These are phyloP conservation scores for Coptodon bakossiorum DNA, from an alignment of 2,113 vertebrate genomes.

Conservation along the genomic window DNA sequence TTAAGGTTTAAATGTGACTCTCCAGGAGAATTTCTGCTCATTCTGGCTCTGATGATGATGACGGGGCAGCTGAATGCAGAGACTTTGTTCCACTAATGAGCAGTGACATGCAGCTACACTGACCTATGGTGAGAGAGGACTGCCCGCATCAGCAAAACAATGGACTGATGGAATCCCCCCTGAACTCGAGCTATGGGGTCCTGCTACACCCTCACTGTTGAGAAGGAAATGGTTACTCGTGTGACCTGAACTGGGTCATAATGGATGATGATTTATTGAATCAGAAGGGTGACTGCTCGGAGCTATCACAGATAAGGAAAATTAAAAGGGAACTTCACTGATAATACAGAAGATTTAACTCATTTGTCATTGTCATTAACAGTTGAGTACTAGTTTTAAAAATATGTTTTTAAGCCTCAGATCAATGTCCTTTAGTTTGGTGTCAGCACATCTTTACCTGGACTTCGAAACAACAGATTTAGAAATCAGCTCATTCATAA, in stretches of 20 bases:
- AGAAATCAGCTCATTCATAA: not conserved
- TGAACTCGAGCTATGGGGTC: not conserved
- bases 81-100: slow-evolving; percentile 46
- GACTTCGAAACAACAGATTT: not conserved
- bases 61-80: not conserved
- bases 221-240: not conserved
- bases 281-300: not conserved
- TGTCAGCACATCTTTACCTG: not conserved
- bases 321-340: not conserved
- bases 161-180: slow-evolving; percentile 13
- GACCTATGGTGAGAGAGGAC: slow-evolving; percentile 7
- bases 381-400: not conserved
- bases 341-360: not conserved
- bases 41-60: not conserved
- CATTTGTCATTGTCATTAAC: not conserved
- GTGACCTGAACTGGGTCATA: not conserved
- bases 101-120: slow-evolving; percentile 27
- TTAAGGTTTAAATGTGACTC: not conserved
- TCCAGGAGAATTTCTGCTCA: not conserved
- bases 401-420: not conserved
- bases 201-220: not conserved
- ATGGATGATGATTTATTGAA: not conserved
- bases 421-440: not conserved
- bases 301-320: not conserved
- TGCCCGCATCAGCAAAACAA: slow-evolving; percentile 28